Evolutionary conservation across 2,888 invertebrate species (phyloP).

Genomic region (Eretmocerus hayati): DNA sequence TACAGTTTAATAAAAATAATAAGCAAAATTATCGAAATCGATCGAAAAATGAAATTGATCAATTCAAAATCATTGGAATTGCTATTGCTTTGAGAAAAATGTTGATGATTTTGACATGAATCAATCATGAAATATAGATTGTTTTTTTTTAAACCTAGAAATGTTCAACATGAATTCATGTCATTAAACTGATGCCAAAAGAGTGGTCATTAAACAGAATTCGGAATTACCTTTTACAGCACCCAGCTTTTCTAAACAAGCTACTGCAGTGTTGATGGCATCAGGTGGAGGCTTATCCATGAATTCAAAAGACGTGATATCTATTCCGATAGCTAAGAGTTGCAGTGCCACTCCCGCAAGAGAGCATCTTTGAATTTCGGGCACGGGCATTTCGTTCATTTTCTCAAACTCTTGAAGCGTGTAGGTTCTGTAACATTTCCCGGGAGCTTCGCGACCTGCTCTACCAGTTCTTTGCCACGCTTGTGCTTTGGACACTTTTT

Average conservation of each 20-base stretch:
- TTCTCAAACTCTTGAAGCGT: constrained; percentile 69
- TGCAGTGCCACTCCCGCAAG: constrained; percentile 71
- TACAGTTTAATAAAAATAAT: too few relatives aligned
- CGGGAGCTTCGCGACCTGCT: constrained; percentile 81
- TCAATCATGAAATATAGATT: too few relatives aligned
- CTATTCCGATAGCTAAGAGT: constrained; percentile 76
- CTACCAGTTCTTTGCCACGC: constrained; percentile 89
- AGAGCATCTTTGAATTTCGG: constrained; percentile 76
- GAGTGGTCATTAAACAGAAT: background rate
- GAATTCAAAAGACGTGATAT: constrained; percentile 78
- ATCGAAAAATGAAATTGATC: too few relatives aligned
- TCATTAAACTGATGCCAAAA: background rate
- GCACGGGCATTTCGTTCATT: constrained; percentile 66
- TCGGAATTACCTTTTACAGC: constrained; percentile 42
- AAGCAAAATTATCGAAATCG: too few relatives aligned
- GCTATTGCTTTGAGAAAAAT: too few relatives aligned
- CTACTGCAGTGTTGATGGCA: constrained; percentile 58
- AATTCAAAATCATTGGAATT: too few relatives aligned
- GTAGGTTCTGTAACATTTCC: constrained; percentile 81
- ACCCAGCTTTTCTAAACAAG: constrained; percentile 58
- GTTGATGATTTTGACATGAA: too few relatives aligned
- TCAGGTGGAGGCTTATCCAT: constrained; percentile 81
- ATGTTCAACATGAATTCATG: too few relatives aligned
- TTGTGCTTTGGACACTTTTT: constrained; percentile 82
- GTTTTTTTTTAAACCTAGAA: too few relatives aligned